phyloP scores from a whole-genome alignment of 2,797 vertebrate species.

The Synaphobranchus kaupii region DNA sequence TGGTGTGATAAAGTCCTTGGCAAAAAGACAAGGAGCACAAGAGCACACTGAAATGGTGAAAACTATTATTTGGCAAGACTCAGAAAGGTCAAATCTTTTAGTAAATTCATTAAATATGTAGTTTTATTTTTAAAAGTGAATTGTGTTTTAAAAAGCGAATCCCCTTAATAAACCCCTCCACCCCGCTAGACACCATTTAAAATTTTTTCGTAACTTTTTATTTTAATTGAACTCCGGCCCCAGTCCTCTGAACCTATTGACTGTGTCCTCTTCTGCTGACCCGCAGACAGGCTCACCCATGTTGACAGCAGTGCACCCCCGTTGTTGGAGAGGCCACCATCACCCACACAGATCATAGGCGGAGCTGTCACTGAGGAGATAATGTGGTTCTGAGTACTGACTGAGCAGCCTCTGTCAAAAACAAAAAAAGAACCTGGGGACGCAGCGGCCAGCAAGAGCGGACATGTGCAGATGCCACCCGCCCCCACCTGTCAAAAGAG shows the following conservation, averaged over 20 bases:
- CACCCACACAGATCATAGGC: not conserved
- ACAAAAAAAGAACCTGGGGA: not conserved
- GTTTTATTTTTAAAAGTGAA: not conserved
- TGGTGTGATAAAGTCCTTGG: conserved; percentile 8
- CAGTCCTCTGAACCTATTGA: not conserved
- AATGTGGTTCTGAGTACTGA: not conserved
- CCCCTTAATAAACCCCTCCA: not conserved
- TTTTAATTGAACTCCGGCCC: not conserved
- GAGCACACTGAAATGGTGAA: not conserved
- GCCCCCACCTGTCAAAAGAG: not conserved
- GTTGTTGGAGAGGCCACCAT: not conserved
- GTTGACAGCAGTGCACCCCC: not conserved
- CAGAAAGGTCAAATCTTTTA: conserved; percentile 37
- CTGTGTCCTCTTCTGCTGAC: not conserved
- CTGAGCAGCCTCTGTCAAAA: not conserved
- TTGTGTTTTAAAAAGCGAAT: not conserved
- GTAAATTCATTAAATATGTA: not conserved
- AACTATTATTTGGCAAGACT: not conserved
- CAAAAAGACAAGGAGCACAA: not conserved
- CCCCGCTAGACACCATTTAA: not conserved
- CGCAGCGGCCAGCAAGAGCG: not conserved
- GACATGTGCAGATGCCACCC: not conserved
- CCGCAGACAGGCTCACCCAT: not conserved
- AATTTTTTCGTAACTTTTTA: not conserved
- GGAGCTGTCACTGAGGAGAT: not conserved